A percentile compares a stretch with the other conserved stretches of the same genome.
Conservation (phyloP, 2,113 vertebrate genomes). For the Hystrix cristata region DNA sequence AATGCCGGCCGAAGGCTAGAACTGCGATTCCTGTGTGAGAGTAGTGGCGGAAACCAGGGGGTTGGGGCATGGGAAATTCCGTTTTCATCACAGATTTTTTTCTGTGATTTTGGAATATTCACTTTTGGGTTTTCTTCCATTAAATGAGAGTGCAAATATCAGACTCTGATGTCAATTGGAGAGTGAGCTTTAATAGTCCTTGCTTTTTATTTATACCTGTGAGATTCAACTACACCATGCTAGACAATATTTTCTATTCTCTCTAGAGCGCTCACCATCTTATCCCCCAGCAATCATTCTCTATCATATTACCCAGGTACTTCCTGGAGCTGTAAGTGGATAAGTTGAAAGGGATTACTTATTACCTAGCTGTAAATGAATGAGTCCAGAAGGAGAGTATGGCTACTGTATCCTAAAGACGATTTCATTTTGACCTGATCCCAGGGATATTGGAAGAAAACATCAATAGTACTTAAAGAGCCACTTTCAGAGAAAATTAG, state of each 20-base stretch:
- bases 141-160: neutral
- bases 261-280: neutral
- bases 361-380: neutral
- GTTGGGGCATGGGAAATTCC: neutral
- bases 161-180: neutral
- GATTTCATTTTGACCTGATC: neutral
- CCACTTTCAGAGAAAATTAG: neutral
- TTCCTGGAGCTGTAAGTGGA: neutral
- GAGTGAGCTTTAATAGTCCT: neutral
- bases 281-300: neutral
- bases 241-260: neutral
- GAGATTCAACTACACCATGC: neutral
- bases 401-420: neutral
- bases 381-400: neutral
- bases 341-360: neutral
- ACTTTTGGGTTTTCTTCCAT: constrained; percentile 23
- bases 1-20: neutral
- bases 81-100: neutral
- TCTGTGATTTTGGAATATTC: neutral
- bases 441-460: neutral
- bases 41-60: neutral
- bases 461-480: neutral
- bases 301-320: accelerated
- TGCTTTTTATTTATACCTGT: neutral
- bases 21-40: too few relatives aligned